These are phyloP conservation scores for Fopius arisanus DNA, from an alignment of 1,140 invertebrate species.

Conservation along the genomic window DNA sequence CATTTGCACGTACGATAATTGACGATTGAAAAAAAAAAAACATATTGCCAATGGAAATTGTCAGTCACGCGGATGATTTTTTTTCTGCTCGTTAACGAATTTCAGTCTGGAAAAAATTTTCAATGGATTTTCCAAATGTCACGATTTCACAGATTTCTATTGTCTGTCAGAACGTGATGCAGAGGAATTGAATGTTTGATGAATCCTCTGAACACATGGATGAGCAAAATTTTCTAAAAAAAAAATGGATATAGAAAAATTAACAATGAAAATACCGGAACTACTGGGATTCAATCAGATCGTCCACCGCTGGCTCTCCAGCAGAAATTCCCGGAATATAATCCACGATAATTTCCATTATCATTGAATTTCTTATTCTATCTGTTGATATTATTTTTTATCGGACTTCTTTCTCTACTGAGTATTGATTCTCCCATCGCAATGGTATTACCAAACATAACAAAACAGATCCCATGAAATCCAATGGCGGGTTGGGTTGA, in stretches of 20 bases:
- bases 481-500: neutral
- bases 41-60: neutral
- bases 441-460: neutral
- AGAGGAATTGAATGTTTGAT: too few relatives aligned
- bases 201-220: too few relatives aligned
- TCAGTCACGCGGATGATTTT: neutral
- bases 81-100: neutral
- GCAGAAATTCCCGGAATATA: too few relatives aligned
- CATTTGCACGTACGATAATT: neutral
- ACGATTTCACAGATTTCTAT: neutral
- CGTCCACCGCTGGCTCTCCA: too few relatives aligned
- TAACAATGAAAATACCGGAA: too few relatives aligned
- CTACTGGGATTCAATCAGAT: too few relatives aligned
- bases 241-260: too few relatives aligned
- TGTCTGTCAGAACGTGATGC: neutral
- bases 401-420: neutral
- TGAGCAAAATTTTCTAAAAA: too few relatives aligned
- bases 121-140: neutral
- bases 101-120: neutral
- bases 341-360: too few relatives aligned
- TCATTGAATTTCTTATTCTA: too few relatives aligned
- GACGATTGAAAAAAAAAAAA: neutral
- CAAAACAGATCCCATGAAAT: slow-evolving; percentile 2
- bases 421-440: neutral
- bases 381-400: too few relatives aligned